phyloP scores from a whole-genome alignment of 2,888 invertebrate genomes.

The Drosophila prolongata region DNA sequence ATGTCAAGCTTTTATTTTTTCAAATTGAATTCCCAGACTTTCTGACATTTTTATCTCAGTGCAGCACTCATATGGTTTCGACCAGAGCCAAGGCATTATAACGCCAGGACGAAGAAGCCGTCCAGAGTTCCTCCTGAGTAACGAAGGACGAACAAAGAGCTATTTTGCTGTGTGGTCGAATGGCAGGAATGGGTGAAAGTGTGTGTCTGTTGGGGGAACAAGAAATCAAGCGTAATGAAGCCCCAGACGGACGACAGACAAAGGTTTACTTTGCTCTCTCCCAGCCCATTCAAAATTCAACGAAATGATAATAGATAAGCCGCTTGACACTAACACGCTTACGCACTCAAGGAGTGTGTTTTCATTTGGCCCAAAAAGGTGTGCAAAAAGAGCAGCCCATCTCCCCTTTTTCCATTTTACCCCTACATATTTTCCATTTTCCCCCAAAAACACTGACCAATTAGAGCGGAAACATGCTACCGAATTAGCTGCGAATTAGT shows the following conservation, averaged over 20 bases:
- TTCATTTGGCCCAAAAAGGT: constrained; percentile 28
- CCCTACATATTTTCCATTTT: background rate
- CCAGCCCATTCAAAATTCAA: constrained; percentile 42
- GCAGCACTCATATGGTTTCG: constrained; percentile 64
- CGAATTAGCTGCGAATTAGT: constrained; percentile 35
- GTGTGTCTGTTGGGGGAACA: constrained; percentile 34
- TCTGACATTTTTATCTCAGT: background rate
- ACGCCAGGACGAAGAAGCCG: constrained; percentile 55
- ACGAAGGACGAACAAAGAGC: constrained; percentile 68
- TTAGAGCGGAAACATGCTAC: constrained; percentile 26
- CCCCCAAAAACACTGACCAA: constrained; percentile 18
- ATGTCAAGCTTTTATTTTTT: no score
- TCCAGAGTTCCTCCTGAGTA: constrained; percentile 40
- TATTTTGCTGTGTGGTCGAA: constrained; percentile 39
- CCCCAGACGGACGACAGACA: constrained; percentile 40
- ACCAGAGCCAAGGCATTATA: constrained; percentile 62
- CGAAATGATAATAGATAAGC: constrained; percentile 52
- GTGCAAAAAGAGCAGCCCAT: constrained; percentile 18
- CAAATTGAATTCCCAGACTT: no score
- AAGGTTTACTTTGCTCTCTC: constrained; percentile 12
- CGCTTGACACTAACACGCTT: constrained; percentile 38
- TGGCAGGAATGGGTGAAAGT: background rate
- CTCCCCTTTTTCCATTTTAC: background rate
- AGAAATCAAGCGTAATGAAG: constrained; percentile 77
- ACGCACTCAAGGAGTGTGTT: constrained; percentile 39